A percentile compares a stretch with the other conserved stretches of the same genome.
These are phyloP conservation scores for Chrysogorgia sp. DNA, from an alignment of 92 coral and sea anemone species.

Conservation along the genomic window DNA sequence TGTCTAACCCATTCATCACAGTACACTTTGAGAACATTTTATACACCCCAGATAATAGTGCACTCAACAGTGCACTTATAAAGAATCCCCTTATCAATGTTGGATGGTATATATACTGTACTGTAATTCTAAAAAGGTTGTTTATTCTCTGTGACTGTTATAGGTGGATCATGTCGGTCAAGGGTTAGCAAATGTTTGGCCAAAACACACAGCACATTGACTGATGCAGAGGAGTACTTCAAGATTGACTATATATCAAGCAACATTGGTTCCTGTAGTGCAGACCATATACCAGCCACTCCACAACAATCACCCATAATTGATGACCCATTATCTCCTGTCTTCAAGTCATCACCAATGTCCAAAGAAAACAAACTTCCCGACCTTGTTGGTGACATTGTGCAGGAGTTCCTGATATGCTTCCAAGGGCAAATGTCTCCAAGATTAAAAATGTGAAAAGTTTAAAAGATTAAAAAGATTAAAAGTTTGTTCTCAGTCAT, in stretches of 20 bases:
- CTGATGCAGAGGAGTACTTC: not conserved
- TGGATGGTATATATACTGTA: too few species aligned
- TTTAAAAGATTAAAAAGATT: not conserved
- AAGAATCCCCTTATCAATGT: too few species aligned
- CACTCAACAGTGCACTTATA: too few species aligned
- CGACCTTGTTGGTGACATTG: not conserved
- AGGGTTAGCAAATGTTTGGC: too few species aligned
- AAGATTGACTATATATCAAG: too few species aligned
- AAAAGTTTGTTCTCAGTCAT: slow-evolving; percentile 42
- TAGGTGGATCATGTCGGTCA: too few species aligned
- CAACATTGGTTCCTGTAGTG: not conserved
- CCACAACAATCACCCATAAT: not conserved
- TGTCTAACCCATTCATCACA: too few species aligned
- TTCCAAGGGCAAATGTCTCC: not conserved
- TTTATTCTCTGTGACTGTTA: too few species aligned
- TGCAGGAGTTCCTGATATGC: too few species aligned
- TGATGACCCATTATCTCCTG: slow-evolving; percentile 4
- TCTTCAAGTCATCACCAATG: not conserved
- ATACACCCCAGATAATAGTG: too few species aligned
- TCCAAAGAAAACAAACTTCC: not conserved
- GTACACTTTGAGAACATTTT: too few species aligned
- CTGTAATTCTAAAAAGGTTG: too few species aligned
- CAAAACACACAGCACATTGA: not conserved
- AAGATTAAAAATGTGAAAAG: not conserved
- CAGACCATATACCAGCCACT: not conserved